Evolutionary conservation across 2,797 vertebrate species (phyloP), one percentile per base, ranked within the genome.

Genomic region (Alfaro cultratus): DNA sequence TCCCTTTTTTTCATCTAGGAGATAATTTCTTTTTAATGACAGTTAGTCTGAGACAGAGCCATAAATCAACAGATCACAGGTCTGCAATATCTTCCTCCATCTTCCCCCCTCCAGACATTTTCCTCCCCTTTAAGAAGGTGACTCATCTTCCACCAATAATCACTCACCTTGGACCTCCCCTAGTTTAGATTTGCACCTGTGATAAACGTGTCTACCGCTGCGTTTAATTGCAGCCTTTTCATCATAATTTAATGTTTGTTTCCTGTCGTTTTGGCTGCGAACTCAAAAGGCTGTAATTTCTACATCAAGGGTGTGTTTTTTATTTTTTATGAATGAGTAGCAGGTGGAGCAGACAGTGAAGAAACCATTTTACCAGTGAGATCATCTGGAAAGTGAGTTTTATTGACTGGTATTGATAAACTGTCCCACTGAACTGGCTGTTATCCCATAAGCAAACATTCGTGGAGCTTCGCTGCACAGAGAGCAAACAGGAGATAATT

Each of bases 11-110:
- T 13, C 94, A 96, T 96, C 96, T 95, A 95, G 95, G 95, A 95
- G 96, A 97, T 97, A 92, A 97, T 97, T 98, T 95, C 57, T 96
- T 96, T 97, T 97, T 98, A 99, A 99, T 97, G 96, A 98, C 96
- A 97, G 97, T 94, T 95, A 98, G 97, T 97, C 96, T 89, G 79
- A 91, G 88, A 87, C 89, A 87, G 94, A 39, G 87, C 96, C 96
- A 97, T 99, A 99, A 98, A 99, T 99, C 97, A 97, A 86, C 96
- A 93, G 96, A 97, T 96, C 96, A 96, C 96, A 97, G 96, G 94
- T 95, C 95, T 96, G 94, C 95, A 94, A 80, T 77, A 94, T 95
- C 96, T 96, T 96, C 96, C 82, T 83, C 87, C 73, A 79, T 96
- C 95, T 95, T 96, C 97, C 94, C 15, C 94, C 29, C 29, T 34